Base-by-base conservation (phyloP, 2,888 invertebrate genomes). In the Cephus rjabovi region DNA sequence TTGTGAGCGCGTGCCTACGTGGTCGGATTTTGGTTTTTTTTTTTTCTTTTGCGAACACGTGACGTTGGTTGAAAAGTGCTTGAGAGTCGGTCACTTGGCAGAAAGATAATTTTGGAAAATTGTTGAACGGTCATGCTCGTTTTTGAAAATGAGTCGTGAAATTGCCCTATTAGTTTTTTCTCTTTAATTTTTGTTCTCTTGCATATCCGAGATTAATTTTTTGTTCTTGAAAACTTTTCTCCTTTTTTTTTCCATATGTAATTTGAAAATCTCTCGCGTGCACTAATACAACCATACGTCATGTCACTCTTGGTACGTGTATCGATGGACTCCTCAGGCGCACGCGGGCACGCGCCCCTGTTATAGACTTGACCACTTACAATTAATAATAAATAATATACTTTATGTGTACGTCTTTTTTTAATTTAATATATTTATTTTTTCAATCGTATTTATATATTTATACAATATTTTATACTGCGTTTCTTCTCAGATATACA, bases 351-450 rank as follows among this genome's bases (percentile, higher is more conserved):
- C 78, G 78, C 78, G 78, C 80, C 82, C 83, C 85, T 86, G 86
- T 88, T 88, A 89, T 89, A 90, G 90, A 90, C 90, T 90, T 89
- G 89, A 90, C 86, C 84, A 85, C 83, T 82, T 80, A 81, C 81
- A 81, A 87, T 87, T 86, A 85, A 84, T 86, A 84, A 86, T 86
- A 83, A 88, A 88, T 87, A 87, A 88, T 89, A 88, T 88, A 87
- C 86, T 85, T 86, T 89, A 89, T 85, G 86, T 89, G 87, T 90
- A 90, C 84, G 88, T 89, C 87, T 87, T 89, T 89, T 89, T 89
- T 90, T 90, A 89, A 90, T 90, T 91, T 90, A 91, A 91, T 90
- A 90, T 91, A 90, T 91, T 90, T 91, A 91, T 91, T 91, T 90
- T 91, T 91, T 88, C 89, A 90, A 90, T 86, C 89, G 88, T 91